phyloP scores from a whole-genome alignment of 2,113 vertebrate genomes.

The Delphinus delphis region DNA sequence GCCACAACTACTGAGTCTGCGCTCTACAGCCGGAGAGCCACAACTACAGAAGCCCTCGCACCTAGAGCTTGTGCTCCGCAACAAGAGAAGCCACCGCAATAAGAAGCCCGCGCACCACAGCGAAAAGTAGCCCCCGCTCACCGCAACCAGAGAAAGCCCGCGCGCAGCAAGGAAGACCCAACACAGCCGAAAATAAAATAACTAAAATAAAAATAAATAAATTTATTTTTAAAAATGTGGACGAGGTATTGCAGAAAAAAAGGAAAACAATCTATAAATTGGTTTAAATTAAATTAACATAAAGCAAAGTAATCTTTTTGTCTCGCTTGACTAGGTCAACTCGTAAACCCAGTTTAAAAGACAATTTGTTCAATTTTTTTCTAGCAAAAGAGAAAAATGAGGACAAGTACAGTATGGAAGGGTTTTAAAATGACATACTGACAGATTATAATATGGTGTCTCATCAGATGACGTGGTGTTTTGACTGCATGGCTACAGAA shows the following conservation, averaged over 20 bases:
- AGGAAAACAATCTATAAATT: not conserved
- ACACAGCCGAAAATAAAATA: no score
- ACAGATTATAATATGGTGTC: slow-evolving; percentile 78
- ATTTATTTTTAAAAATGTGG: not conserved
- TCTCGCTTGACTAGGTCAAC: not conserved
- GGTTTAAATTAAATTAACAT: not conserved
- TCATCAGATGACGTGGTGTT: slow-evolving; percentile 80
- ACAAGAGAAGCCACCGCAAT: no score
- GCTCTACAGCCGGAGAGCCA: no score
- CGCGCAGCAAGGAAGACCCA: no score
- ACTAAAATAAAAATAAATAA: no score
- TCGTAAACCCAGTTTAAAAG: not conserved
- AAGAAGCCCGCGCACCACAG: no score
- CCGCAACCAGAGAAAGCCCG: no score
- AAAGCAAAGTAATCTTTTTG: not conserved
- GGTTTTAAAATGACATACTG: slow-evolving; percentile 67
- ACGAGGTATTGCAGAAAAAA: not conserved
- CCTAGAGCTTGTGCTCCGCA: no score
- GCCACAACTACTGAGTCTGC: no score
- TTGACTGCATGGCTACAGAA: slow-evolving; percentile 80
- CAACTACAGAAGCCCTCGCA: no score
- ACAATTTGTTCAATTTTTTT: not conserved
- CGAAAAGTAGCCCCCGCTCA: no score
- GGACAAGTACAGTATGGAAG: slow-evolving; percentile 70
- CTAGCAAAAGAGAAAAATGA: slow-evolving; percentile 44